Evolutionary conservation across 2,888 invertebrate genomes (phyloP), one percentile per base, ranked within the genome.

Genomic region (Cheilosia pagana): DNA sequence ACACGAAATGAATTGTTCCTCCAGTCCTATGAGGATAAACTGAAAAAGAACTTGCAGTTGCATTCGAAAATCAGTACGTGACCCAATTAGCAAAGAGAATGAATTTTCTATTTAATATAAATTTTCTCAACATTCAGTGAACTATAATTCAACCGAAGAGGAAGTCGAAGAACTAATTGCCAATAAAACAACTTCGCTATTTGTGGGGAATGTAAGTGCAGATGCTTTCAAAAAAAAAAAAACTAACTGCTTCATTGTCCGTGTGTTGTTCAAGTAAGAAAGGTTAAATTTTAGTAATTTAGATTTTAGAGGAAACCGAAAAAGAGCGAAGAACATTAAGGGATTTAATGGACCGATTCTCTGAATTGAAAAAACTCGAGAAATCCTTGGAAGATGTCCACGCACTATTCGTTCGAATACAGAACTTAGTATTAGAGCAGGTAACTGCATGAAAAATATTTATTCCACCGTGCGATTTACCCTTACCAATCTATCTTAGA

Each of bases 251-350:
- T 50, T 31, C 8, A 39, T 14, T 59, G 39, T 45, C 14, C 35
- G 16, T 43, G 45, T 59, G 43, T 67, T 52, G 65, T 63, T 71
- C 31, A 71, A 67, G 28, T 81, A 67, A 72, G 74, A 74, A 77
- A 67, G 41, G 72, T 86, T 76, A 81, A 63, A 78, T 72, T 86
- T 85, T 78, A 83, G 77, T 68, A 55, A 71, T 81, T 74, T 86
- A 92, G 92, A 91, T 92, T 83, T 87, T 92, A 74, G 92, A 92
- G 88, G 91, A 92, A 79, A 91, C 92, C 4, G 91, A 92, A 86
- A 90, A 90, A 78, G 92, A 92, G 67, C 88, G 92, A 14, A 88
- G 89, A 79, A 90, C 90, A 0, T 77, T 92, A 39, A 88, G 92
- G 35, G 91, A 92, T 87, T 88, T 92, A 14, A 90, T 92, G 89